Evolutionary conservation across 2,888 invertebrate genomes (phyloP).

Genomic region (Scaptomyza flava): DNA sequence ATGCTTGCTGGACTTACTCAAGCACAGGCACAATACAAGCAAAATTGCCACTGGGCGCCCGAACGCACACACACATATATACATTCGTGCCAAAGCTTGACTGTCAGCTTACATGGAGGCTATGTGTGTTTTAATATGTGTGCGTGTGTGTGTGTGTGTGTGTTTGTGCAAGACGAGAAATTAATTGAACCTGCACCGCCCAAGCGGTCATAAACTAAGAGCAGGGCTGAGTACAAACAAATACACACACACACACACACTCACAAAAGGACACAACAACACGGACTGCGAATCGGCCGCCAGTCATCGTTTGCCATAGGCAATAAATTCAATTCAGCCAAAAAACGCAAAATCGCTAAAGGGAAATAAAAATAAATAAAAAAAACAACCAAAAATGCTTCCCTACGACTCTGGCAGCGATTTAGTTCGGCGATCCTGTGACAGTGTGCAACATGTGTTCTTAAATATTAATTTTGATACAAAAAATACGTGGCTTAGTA

Average conservation of each 20-base stretch:
- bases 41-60: constrained; percentile 40
- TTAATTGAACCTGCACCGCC: constrained; percentile 62
- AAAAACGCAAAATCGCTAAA: constrained; percentile 21
- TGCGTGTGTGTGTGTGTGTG: not conserved
- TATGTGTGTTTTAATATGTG: not conserved
- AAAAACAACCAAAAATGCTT: not conserved
- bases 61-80: constrained; percentile 2
- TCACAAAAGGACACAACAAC: not conserved
- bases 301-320: constrained; percentile 11
- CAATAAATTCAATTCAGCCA: constrained; percentile 44
- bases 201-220: constrained; percentile 42
- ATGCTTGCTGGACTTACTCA: constrained; percentile 24
- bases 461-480: too few relatives aligned
- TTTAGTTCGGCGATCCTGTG: constrained; percentile 19
- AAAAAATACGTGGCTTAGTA: not conserved
- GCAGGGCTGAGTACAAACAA: constrained; percentile 13
- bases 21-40: constrained; percentile 27
- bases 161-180: constrained; percentile 45
- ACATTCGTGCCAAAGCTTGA: not conserved
- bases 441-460: not conserved
- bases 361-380: not conserved
- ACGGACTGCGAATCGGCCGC: not conserved
- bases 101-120: constrained; percentile 39
- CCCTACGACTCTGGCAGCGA: constrained; percentile 1
- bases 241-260: not conserved